Conservation (phyloP, 2,888 invertebrate species). For the Yponomeuta plumbellus region DNA sequence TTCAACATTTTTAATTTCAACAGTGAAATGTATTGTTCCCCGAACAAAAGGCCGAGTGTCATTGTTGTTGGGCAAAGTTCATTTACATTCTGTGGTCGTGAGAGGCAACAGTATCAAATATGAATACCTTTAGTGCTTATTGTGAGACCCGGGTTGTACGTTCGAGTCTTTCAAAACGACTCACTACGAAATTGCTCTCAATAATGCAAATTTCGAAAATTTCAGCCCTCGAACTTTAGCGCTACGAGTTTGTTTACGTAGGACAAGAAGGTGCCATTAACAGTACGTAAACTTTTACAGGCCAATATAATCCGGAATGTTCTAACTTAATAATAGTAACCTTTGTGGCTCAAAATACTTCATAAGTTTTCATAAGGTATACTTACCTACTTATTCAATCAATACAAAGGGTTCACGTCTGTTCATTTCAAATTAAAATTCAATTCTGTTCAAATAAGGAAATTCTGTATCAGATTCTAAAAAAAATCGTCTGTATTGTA, state of each 20-base stretch:
- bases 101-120: conserved; percentile 73
- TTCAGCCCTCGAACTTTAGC: neutral
- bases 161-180: conserved; percentile 44
- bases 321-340: neutral
- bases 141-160: conserved; percentile 47
- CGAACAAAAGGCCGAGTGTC: conserved; percentile 72
- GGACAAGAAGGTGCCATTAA: neutral
- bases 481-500: no score
- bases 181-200: conserved; percentile 12
- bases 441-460: no score
- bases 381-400: no score
- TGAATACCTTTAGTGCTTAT: conserved; percentile 70
- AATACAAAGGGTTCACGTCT: no score
- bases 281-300: conserved; percentile 4
- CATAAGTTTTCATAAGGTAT: no score
- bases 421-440: no score
- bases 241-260: neutral
- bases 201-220: conserved; percentile 11
- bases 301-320: neutral
- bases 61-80: conserved; percentile 74
- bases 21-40: conserved; percentile 72
- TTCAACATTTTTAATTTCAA: conserved; percentile 72
- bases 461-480: no score
- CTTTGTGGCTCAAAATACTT: no score
- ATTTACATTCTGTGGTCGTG: conserved; percentile 72